Base-by-base conservation (phyloP, 2,113 vertebrate species). In the Hyperopisus bebe region DNA sequence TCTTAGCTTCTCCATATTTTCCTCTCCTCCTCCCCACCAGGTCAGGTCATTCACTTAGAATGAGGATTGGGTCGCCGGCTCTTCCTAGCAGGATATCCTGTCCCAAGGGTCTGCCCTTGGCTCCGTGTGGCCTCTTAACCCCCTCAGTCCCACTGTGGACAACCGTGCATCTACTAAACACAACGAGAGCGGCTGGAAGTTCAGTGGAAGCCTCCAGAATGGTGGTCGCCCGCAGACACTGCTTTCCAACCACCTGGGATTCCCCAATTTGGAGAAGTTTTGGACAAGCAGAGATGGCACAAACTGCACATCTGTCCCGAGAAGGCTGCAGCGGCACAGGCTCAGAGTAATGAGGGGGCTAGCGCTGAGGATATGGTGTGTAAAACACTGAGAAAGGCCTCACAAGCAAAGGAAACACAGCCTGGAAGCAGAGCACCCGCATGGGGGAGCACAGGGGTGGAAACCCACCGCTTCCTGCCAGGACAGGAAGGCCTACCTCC, bases 381-480 rank as follows among this genome's bases (percentile, higher is more conserved):
- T 10, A 31, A 51, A 35, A 51, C 84, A 51, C 24, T n/a, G 84
- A 86, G 46, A n/a, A n/a, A 21, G 46, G 10, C 83, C 10, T 24
- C 83, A 21, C 39, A 5, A 83, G 19, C 80, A 47, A 83, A 47
- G 19, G 77, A 21, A 44, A 6, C 7, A 82, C 35, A 44, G 77
- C 77, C 31, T 82, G 77, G 77, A 19, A 35, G 77, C 90, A 91
- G 90, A 89, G 90, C 93, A 89, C 35, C 77, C 90, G 90, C 87
- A 91, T 87, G 91, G 90, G 58, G 51, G 88, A 80, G 90, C 19
- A 21, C 35, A 92, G 92, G 9, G 11, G 92, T 70, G 62, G n/a
- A 70, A 95, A 95, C 94, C 92, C 92, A 93, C 92, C 92, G 91
- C 93, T 95, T 95, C 95, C 95, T 95, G 94, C 92, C 94, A 93